Evolutionary conservation across 1,140 invertebrate genomes (phyloP).

Genomic region (Orius insidiosus): DNA sequence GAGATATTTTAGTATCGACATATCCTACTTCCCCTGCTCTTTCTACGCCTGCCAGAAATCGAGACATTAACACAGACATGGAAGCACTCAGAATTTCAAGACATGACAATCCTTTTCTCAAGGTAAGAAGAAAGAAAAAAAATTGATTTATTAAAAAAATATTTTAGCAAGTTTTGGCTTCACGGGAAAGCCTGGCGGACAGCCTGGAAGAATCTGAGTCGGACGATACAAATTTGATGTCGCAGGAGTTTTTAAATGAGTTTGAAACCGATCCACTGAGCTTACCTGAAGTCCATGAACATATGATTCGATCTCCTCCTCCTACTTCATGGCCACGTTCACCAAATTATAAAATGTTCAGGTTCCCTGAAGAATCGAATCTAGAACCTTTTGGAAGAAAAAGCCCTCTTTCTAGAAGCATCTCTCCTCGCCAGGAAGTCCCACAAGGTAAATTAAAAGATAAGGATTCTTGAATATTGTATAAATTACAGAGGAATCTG

Average conservation of each 20-base stretch:
- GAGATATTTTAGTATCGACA: constrained; percentile 30
- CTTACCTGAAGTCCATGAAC: constrained; percentile 60
- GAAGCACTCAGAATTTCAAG: constrained; percentile 56
- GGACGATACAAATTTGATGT: constrained; percentile 56
- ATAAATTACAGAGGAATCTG: constrained; percentile 11
- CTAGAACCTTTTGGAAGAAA: constrained; percentile 8
- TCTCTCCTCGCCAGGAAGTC: constrained; percentile 16
- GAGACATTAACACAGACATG: constrained; percentile 70
- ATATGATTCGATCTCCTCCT: constrained; percentile 63
- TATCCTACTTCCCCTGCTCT: constrained; percentile 30
- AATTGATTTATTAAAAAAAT: not conserved
- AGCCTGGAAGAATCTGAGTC: constrained; percentile 50
- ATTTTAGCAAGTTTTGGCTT: constrained; percentile 49
- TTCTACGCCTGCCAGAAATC: constrained; percentile 50
- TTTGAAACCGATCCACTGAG: constrained; percentile 48
- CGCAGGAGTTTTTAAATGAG: constrained; percentile 47
- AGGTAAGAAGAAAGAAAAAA: constrained; percentile 28
- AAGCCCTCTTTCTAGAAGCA: constrained; percentile 15
- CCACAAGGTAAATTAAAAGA: no score
- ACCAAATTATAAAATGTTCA: constrained; percentile 24
- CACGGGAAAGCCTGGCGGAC: constrained; percentile 54
- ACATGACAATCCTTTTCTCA: constrained; percentile 67
- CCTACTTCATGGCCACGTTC: constrained; percentile 47
- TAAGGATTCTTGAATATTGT: no score
- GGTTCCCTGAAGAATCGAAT: constrained; percentile 23